Evolutionary conservation across 2,888 invertebrate genomes (phyloP), one percentile per base, ranked within the genome.

Genomic region (Psylliodes chrysocephalus): DNA sequence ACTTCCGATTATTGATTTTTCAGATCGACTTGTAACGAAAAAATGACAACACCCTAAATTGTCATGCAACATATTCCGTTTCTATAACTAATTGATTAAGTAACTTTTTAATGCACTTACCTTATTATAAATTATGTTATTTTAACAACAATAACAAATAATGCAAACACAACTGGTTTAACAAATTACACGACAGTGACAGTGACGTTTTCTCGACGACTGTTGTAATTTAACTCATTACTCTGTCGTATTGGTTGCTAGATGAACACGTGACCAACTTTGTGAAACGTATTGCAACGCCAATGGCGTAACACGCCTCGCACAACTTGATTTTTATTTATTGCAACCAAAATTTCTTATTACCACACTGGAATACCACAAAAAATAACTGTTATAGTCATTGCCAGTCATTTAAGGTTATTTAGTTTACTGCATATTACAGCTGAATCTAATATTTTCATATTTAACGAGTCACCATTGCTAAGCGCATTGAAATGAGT

Each of bases 221-320:
- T 75, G 75, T 77, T 74, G 75, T 77, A 78, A 78, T 74, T 72
- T 72, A 73, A 73, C 59, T 47, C 55, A 61, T 33, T 18, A 15
- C n/a, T 7, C 12, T 14, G 46, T 25, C 65, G 64, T 63, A 78
- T 79, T 77, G 78, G 78, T 74, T 72, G 70, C 70, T 67, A 73
- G 40, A 70, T 18, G 42, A 65, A 70, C 78, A 78, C 76, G 77
- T 77, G 78, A 75, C 67, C 54, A 10, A 60, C 19, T 42, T 42
- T 8, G 15, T 17, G 8, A 18, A 7, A 18, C 7, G 17, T 2
- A 18, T 15, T 42, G 1, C 3, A 10, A 2, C 2, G 18, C 42
- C 42, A 42, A 18, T 8, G 42, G 42, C 6, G 42, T 18, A 42
- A 42, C 42, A 14, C 2, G 30, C 7, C 2, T 10, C 8, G 8